Conservation (phyloP, 2,888 invertebrate species). For the Yponomeuta evonymella region DNA sequence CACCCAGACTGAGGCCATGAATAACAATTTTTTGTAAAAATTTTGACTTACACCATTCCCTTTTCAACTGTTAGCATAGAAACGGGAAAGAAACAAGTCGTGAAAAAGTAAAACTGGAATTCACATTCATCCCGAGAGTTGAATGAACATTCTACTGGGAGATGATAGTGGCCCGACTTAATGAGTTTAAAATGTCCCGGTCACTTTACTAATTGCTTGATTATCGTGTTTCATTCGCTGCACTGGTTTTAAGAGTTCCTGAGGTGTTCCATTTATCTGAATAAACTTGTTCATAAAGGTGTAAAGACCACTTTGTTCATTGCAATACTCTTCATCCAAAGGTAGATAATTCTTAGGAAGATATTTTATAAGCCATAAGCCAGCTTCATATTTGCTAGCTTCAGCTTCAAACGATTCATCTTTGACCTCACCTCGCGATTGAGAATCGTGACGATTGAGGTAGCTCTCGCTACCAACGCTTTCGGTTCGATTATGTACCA, state of each 20-base stretch:
- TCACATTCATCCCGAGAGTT: background rate
- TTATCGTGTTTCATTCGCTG: background rate
- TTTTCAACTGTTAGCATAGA: background rate
- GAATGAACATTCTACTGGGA: background rate
- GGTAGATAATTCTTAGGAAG: no score
- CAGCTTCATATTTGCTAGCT: no score
- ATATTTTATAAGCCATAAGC: no score
- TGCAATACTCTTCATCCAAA: no score
- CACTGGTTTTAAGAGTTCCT: background rate
- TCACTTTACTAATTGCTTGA: constrained; percentile 1
- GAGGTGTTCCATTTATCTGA: background rate
- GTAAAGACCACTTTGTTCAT: no score
- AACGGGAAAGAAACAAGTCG: background rate
- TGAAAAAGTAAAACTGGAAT: background rate
- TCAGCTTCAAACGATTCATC: no score
- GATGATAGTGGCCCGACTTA: background rate
- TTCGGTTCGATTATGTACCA: no score
- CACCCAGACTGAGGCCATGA: no score
- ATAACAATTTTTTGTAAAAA: background rate
- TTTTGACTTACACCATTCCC: background rate
- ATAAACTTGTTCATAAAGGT: no score
- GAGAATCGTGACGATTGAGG: no score
- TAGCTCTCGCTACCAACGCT: no score
- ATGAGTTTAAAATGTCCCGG: background rate
- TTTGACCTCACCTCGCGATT: no score